A percentile compares a stretch with the other conserved stretches of the same genome.
These are phyloP conservation scores for Ferdinandea cuprea DNA, from an alignment of 2,888 invertebrate species.

Conservation along the genomic window DNA sequence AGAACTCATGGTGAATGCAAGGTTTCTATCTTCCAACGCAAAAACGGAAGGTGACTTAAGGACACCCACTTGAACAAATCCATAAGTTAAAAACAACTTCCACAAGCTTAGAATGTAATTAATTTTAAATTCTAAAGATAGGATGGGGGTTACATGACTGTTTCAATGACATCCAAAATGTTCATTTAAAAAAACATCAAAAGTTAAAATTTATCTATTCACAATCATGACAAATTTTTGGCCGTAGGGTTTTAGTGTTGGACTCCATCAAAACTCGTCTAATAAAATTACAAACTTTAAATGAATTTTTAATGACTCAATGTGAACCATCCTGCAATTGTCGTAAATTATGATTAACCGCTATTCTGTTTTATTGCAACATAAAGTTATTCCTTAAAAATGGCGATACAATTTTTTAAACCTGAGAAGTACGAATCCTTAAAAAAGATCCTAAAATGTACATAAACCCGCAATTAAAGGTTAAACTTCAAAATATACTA, in stretches of 20 bases:
- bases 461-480: slow-evolving; percentile 13
- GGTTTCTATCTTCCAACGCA: no score
- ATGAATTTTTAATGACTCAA: background rate
- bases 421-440: slow-evolving; percentile 2
- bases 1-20: no score
- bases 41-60: no score
- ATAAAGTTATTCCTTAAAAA: background rate
- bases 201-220: background rate
- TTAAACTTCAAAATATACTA: background rate
- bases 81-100: no score
- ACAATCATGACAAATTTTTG: background rate
- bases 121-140: no score
- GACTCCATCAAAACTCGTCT: no score
- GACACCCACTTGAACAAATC: no score
- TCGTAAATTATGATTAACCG: background rate
- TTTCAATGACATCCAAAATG: no score
- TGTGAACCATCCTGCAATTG: background rate
- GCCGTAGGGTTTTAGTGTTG: no score
- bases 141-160: no score
- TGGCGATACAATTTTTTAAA: background rate
- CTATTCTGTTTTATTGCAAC: background rate
- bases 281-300: background rate
- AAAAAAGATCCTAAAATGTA: slow-evolving; percentile 5
- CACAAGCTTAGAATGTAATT: no score
- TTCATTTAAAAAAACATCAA: no score